phyloP scores from a whole-genome alignment of 2,797 vertebrate species.

The Eremophila alpestris region DNA sequence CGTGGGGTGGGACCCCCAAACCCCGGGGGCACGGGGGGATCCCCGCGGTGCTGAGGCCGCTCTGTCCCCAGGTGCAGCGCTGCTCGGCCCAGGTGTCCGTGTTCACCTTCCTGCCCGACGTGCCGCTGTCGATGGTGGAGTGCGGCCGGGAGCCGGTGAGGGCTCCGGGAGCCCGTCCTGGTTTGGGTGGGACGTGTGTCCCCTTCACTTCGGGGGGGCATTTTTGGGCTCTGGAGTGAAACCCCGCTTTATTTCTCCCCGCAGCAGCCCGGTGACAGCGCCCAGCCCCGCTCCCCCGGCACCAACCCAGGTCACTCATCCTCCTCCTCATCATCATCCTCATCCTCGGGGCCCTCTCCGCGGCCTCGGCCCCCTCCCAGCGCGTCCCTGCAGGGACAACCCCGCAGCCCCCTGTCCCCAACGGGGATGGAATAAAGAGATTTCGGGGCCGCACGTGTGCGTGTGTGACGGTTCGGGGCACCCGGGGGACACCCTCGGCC shows the following conservation, averaged over 20 bases:
- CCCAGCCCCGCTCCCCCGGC: neutral
- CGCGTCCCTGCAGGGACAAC: neutral
- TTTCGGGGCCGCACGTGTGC: rapidly evolving
- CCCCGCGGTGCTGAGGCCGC: neutral
- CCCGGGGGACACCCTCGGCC: rapidly evolving
- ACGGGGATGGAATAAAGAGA: neutral
- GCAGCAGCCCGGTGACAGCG: neutral
- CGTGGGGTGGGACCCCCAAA: rapidly evolving
- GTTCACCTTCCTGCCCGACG: conserved; percentile 52
- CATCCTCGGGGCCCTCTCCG: neutral
- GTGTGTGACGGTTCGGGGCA: neutral
- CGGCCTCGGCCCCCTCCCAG: neutral
- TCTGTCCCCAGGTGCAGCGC: neutral
- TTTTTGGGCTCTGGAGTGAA: neutral
- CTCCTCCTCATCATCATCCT: rapidly evolving
- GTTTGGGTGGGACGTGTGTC: rapidly evolving
- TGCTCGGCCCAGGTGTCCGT: conserved; percentile 53
- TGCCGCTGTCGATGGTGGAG: conserved; percentile 52
- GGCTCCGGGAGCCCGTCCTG: neutral
- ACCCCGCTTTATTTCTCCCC: neutral
- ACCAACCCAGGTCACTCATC: neutral
- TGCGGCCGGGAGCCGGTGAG: conserved; percentile 1
- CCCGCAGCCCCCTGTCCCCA: neutral
- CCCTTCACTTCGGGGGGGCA: rapidly evolving
- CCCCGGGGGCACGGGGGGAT: rapidly evolving